Evolutionary conservation across 2,888 invertebrate species (phyloP), one percentile per base, ranked within the genome.

Genomic region (Pyralis farinalis): DNA sequence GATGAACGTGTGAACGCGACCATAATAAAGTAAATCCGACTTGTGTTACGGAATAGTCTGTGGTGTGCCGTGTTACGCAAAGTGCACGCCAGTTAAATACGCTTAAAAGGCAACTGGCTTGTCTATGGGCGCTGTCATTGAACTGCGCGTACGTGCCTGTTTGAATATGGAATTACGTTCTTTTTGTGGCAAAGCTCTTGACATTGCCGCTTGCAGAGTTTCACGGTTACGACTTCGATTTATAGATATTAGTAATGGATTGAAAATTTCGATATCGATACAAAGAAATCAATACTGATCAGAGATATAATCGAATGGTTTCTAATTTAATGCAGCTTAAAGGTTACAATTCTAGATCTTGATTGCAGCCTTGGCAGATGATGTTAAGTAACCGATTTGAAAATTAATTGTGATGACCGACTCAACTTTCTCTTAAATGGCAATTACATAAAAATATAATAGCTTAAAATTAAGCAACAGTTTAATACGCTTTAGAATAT

Each of bases 101-200:
- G 69, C 75, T 73, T 80, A 79, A 73, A 83, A 77, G 78, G 79
- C 72, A 78, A 75, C 68, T 69, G 75, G 73, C 74, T 80, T 73
- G 67, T 76, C 74, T 76, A 76, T 71, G 71, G 63, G 45, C 61
- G 65, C 72, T 79, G 83, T 74, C 85, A 82, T 77, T 85, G 84
- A 84, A 84, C 83, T 63, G 64, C 61, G 50, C 55, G 69, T 61
- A 75, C 68, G 75, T 68, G 75, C 60, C 55, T 58, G 65, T 77
- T 79, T 72, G 72, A 77, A 78, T 82, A 83, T 76, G 82, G 80
- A 58, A 73, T 73, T 65, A n/a, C 55, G 67, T 63, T 76, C 68
- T 80, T 82, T 79, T 70, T 71, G 71, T 71, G 64, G 69, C 55
- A 51, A 63, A 76, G 81, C 68, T 80, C 84, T 84, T 84, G 84